Evolutionary conservation across 2,888 invertebrate genomes (phyloP), one percentile per base, ranked within the genome.

Genomic region (Lasioglossum marginatum): DNA sequence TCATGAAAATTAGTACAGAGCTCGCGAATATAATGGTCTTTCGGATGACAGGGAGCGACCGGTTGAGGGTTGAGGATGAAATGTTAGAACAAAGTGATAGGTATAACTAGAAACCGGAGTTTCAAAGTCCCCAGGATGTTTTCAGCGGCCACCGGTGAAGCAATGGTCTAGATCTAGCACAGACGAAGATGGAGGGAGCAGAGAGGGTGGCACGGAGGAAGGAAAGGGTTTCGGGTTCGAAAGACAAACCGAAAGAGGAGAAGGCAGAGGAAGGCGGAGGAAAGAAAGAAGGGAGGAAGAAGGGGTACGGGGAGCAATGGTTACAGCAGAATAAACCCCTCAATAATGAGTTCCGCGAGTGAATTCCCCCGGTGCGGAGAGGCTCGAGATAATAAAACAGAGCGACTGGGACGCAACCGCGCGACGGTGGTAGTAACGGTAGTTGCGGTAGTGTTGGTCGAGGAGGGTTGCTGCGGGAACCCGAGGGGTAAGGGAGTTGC

Each of bases 281-380:
- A 60, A 60, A 27, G 27, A 60, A 60, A 27, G 27, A 37, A 77
- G 82, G 14, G 73, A 60, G 82, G 66, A 73, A 81, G 37, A 77
- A 78, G 78, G 80, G 71, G 77, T 72, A 76, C 66, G 82, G 77
- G 82, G 81, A 91, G 91, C 91, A 91, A 90, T 91, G 93, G 93
- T 93, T 93, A 93, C 92, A 93, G 93, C 92, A 93, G 94, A 95
- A 94, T 95, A 95, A 95, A 95, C 95, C 93, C 93, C 93, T 94
- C 94, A 93, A 94, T 94, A 94, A 94, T 94, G 94, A 94, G 94
- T 94, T 93, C 91, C 92, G 90, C 91, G 92, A 92, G 92, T 92
- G 92, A 94, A 94, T 94, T 94, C 93, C 92, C 93, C 91, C 92
- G 90, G 92, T 91, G 92, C 92, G 88, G 89, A 85, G 87, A 92